Evolutionary conservation across 2,113 vertebrate genomes (phyloP), one percentile per base, ranked within the genome.

Genomic region (Neoarius graeffei): DNA sequence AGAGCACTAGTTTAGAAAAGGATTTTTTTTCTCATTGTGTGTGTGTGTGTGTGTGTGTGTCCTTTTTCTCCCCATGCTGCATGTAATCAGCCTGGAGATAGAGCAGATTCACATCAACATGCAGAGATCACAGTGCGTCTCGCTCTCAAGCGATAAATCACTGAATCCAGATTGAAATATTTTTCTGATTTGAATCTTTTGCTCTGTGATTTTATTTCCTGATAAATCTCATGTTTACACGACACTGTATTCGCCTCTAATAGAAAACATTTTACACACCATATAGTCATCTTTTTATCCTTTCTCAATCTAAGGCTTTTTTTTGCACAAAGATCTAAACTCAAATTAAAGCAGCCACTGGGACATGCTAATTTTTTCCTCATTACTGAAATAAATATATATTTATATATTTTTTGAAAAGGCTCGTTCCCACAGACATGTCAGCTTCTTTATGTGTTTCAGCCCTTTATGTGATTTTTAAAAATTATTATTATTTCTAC

Each of bases 381-480:
- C 6, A 74, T 82, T 74, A 60, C 84, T 13, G 57, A 74, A 82
- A 35, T 19, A 62, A 30, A 25, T 3, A 8, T 20, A 27, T 19
- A 42, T 42, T 42, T 42, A 42, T 42, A 42, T 42, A 42, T 42
- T 4, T 42, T 42, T 42, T 20, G 8, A 42, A 82, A n/a, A 25
- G 52, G 19, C 54, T 25, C 77, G 66, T 89, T 81, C 64, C 66
- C 66, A 62, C 87, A 81, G 57, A 80, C 76, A 54, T 10, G 66
- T 81, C 83, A 60, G 77, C 62, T 30, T 20, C 15, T 56, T 1
- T 42, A 42, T 42, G 42, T 7, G 17, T 20, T 59, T n/a, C 14
- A 48, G 30, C 23, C 27, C 77, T 59, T 50, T 82, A 73, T n/a
- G 64, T 56, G 76, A 69, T 71, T 84, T 82, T 27, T 81, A 52